These are phyloP conservation scores for Drosophila paulistorum DNA, from an alignment of 1,140 invertebrate genomes.

Conservation along the genomic window DNA sequence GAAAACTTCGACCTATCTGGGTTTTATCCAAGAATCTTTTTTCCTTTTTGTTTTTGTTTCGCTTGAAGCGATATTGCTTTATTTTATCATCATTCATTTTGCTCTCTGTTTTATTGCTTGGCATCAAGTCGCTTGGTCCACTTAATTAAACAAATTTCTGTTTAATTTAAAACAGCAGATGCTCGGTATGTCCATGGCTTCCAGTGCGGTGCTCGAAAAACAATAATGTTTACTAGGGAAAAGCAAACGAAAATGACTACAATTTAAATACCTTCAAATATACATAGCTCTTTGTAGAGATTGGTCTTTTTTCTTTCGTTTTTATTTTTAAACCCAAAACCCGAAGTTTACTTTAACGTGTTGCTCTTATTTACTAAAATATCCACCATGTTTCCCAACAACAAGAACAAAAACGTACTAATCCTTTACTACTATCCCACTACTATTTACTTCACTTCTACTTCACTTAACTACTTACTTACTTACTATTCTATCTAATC, in stretches of 20 bases:
- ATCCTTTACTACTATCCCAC: conserved; percentile 51
- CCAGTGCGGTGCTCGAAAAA: conserved; percentile 51
- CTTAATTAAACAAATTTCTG: conserved; percentile 79
- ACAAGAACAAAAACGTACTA: conserved; percentile 35
- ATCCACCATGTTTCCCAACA: not conserved
- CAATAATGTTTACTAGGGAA: conserved; percentile 29
- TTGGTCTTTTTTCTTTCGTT: conserved; percentile 31
- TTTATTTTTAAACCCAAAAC: conserved; percentile 7
- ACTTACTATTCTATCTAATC: conserved; percentile 12
- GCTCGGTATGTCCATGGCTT: conserved; percentile 55
- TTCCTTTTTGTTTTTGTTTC: not conserved
- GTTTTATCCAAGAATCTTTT: not conserved
- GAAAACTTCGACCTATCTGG: not conserved
- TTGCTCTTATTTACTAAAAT: conserved; percentile 56
- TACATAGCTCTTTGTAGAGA: conserved; percentile 51
- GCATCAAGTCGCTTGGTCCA: conserved; percentile 48
- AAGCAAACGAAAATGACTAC: not conserved
- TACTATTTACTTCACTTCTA: conserved; percentile 48
- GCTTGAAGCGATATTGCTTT: conserved; percentile 41
- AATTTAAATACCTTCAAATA: conserved; percentile 9
- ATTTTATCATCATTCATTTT: conserved; percentile 53
- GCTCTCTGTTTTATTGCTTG: conserved; percentile 26
- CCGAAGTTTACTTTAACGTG: conserved; percentile 62
- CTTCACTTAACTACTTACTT: conserved; percentile 30
- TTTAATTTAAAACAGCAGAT: conserved; percentile 68